Evolutionary conservation across 2,113 vertebrate genomes (phyloP).

Genomic region (Cephalophus harveyi): DNA sequence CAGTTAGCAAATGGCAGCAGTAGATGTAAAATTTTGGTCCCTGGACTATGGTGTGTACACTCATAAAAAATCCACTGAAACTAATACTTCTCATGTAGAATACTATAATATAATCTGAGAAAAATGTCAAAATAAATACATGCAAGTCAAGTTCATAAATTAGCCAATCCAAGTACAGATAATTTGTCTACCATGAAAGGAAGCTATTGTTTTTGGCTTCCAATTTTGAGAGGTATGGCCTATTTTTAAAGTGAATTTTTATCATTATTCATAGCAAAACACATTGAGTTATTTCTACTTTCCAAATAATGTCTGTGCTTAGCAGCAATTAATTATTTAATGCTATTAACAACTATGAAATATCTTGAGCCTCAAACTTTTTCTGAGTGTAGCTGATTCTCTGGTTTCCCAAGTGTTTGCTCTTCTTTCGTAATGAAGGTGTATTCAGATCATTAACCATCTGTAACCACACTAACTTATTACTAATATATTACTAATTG

Average conservation of each 20-base stretch:
- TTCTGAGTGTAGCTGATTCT: background rate
- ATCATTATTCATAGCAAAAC: background rate
- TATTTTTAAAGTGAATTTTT: background rate
- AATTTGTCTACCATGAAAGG: background rate
- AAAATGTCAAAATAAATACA: background rate
- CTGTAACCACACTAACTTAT: background rate
- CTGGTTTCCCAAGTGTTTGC: background rate
- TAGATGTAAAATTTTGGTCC: background rate
- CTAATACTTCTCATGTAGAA: background rate
- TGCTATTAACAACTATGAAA: background rate
- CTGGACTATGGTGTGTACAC: accelerated
- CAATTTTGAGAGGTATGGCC: background rate
- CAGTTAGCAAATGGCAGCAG: background rate
- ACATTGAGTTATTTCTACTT: background rate
- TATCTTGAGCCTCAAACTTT: background rate
- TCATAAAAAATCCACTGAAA: background rate
- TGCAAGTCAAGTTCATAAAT: background rate
- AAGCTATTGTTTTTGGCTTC: background rate
- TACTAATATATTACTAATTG: background rate
- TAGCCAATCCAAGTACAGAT: background rate
- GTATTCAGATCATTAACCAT: background rate
- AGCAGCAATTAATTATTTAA: background rate
- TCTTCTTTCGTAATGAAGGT: background rate
- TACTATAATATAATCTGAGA: background rate
- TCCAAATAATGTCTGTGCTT: background rate